A percentile compares a stretch with the other conserved stretches of the same genome.
phyloP scores from a whole-genome alignment of 2,888 invertebrate genomes.

The Xestia rhomboidea region DNA sequence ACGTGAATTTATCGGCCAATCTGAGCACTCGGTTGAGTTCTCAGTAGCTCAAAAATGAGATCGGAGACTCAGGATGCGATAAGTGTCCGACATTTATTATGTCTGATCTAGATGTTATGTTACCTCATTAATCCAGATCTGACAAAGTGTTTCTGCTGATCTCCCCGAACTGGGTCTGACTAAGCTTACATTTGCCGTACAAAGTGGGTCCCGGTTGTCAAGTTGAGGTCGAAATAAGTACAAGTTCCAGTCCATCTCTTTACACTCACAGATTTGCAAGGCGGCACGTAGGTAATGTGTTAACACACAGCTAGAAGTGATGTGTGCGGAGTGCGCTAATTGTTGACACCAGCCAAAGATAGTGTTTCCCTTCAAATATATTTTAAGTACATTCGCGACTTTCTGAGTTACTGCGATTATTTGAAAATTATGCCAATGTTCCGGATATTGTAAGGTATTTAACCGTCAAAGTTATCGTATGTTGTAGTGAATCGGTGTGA shows the following conservation, averaged over 20 bases:
- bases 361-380: neutral
- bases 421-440: conserved; percentile 16
- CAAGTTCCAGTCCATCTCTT: neutral
- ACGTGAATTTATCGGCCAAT: conserved; percentile 26
- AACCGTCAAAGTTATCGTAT: conserved; percentile 36
- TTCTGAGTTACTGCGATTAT: neutral
- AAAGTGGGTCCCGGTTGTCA: neutral
- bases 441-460: conserved; percentile 31
- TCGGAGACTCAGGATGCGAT: conserved; percentile 14
- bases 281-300: neutral
- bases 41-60: conserved; percentile 9
- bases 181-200: neutral
- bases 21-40: conserved; percentile 21
- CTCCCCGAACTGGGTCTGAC: neutral
- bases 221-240: neutral
- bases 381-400: neutral
- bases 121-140: neutral
- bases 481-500: conserved; percentile 52
- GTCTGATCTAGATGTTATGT: conserved; percentile 11
- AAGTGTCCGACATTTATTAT: conserved; percentile 14
- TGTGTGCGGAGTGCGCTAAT: neutral
- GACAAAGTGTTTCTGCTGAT: neutral
- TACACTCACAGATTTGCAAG: no score
- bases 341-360: neutral
- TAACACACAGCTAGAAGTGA: neutral